Percentiles rank a stretch among this genome's conserved stretches.
Evolutionary conservation across 2,888 invertebrate species (phyloP).

Genomic region (Heliconius aoede): DNA sequence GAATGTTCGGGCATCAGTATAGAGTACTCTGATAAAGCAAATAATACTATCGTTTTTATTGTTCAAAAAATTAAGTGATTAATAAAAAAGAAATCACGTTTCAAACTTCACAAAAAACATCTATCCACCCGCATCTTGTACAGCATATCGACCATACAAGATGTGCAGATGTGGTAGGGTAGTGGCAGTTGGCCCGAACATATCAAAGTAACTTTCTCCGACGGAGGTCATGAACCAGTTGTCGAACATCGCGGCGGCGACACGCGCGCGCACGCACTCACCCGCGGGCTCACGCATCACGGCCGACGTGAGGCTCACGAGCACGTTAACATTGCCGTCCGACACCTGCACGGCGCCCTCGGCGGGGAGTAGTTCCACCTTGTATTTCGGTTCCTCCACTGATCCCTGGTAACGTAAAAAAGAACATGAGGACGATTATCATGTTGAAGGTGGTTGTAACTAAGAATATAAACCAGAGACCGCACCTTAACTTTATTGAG

Average conservation of each 20-base stretch:
- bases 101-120: neutral
- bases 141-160: slow-evolving; percentile 9
- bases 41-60: neutral
- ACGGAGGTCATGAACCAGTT: slow-evolving; percentile 21
- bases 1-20: slow-evolving; percentile 52
- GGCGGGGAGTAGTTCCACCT: slow-evolving; percentile 91
- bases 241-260: slow-evolving; percentile 35
- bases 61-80: no score
- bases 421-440: neutral
- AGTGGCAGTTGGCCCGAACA: slow-evolving; percentile 23
- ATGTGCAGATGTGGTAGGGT: slow-evolving; percentile 1
- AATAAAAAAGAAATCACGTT: neutral
- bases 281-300: slow-evolving; percentile 92
- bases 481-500: slow-evolving; percentile 85
- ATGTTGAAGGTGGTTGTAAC: no score
- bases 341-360: slow-evolving; percentile 93
- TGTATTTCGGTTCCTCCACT: slow-evolving; percentile 85
- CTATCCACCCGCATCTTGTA: slow-evolving; percentile 11
- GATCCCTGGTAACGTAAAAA: slow-evolving; percentile 54
- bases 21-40: slow-evolving; percentile 50
- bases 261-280: slow-evolving; percentile 58
- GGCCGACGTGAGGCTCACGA: slow-evolving; percentile 96
- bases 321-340: slow-evolving; percentile 91
- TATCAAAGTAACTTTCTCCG: slow-evolving; percentile 20
- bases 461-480: no score